A percentile compares a stretch with the other conserved stretches of the same genome.
Evolutionary conservation across 2,113 vertebrate species (phyloP).

Genomic region (Brevimyrus niger): DNA sequence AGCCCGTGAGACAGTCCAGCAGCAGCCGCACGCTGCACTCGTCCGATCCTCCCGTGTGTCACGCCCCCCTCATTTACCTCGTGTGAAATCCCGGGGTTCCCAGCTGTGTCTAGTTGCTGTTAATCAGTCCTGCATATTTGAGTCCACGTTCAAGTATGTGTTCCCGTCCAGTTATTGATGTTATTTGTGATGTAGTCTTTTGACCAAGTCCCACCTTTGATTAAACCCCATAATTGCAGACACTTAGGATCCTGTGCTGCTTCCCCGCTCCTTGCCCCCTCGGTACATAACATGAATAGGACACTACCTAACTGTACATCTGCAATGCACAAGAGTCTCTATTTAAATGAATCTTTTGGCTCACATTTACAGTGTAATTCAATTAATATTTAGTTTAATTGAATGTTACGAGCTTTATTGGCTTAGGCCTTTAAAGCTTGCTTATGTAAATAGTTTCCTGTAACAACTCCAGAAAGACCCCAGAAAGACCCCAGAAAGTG

Average conservation of each 20-base stretch:
- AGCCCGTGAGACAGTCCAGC: background rate
- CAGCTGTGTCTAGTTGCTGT: no score
- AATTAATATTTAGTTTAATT: background rate
- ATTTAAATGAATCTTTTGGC: background rate
- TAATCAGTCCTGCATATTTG: no score
- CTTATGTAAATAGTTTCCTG: background rate
- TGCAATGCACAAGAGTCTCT: background rate
- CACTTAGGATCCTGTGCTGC: no score
- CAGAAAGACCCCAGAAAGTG: background rate
- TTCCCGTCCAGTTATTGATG: no score
- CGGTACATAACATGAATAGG: background rate
- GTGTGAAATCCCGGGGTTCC: no score
- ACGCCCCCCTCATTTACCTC: no score
- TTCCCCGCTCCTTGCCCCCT: no score
- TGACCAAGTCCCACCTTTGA: no score
- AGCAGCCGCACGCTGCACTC: background rate
- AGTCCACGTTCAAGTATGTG: no score
- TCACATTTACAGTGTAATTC: background rate
- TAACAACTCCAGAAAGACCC: background rate
- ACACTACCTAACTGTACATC: background rate
- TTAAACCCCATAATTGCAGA: no score
- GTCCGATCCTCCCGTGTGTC: no score
- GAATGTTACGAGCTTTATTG: background rate
- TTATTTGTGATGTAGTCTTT: no score
- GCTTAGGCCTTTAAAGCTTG: background rate